phyloP scores from a whole-genome alignment of 2,888 invertebrate genomes.

The Cenopis cana region DNA sequence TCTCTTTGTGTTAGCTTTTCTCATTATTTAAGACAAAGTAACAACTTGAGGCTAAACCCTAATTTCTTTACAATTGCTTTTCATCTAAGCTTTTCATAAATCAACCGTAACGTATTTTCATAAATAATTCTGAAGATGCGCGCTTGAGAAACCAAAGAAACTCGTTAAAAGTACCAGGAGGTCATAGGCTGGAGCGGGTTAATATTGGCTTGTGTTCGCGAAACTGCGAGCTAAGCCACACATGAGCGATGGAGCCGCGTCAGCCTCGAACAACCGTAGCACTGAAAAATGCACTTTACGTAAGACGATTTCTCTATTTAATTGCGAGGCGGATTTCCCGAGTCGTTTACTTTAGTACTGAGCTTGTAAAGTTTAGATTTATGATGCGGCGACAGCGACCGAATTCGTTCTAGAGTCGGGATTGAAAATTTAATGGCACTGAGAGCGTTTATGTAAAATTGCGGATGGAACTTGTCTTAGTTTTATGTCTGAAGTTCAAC shows the following conservation, averaged over 20 bases:
- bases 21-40: slow-evolving; percentile 31
- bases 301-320: slow-evolving; percentile 44
- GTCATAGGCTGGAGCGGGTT: slow-evolving; percentile 32
- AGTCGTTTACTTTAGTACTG: slow-evolving; percentile 42
- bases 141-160: slow-evolving; percentile 39
- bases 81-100: too few species aligned
- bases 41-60: slow-evolving; percentile 26
- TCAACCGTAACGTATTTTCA: slow-evolving; percentile 31
- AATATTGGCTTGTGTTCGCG: slow-evolving; percentile 35
- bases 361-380: slow-evolving; percentile 45
- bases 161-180: slow-evolving; percentile 43
- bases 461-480: slow-evolving; percentile 44
- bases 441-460: slow-evolving; percentile 44
- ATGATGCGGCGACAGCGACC: slow-evolving; percentile 44
- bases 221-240: slow-evolving; percentile 47
- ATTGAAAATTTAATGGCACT: slow-evolving; percentile 44
- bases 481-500: slow-evolving; percentile 43
- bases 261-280: slow-evolving; percentile 50
- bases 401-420: slow-evolving; percentile 39
- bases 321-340: slow-evolving; percentile 43
- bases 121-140: slow-evolving; percentile 35
- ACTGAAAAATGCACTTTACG: slow-evolving; percentile 53
- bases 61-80: slow-evolving; percentile 40
- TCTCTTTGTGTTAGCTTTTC: slow-evolving; percentile 30
- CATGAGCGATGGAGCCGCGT: slow-evolving; percentile 51